Conservation (phyloP, 2,888 invertebrate species). For the Erebia palarica region DNA sequence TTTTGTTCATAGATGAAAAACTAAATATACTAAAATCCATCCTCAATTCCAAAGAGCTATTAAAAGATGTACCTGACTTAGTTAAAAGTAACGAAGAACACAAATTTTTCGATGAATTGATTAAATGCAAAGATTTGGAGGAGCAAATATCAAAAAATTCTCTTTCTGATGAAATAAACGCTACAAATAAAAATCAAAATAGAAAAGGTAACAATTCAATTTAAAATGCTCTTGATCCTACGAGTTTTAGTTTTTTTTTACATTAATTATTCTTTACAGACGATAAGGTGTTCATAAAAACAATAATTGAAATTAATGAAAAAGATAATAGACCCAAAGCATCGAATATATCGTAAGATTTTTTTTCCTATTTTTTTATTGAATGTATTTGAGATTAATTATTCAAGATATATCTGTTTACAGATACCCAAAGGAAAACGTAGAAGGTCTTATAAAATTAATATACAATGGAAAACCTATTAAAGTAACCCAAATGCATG, state of each 20-base stretch:
- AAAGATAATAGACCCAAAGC: constrained; percentile 34
- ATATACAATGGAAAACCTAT: constrained; percentile 64
- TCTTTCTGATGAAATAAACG: constrained; percentile 6
- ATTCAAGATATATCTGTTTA: constrained; percentile 28
- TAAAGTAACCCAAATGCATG: constrained; percentile 46
- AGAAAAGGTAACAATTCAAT: constrained; percentile 10
- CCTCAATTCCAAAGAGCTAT: constrained; percentile 28
- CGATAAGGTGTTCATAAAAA: constrained; percentile 55
- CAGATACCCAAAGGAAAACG: constrained; percentile 52
- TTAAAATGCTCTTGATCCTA: background rate
- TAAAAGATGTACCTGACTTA: constrained; percentile 14
- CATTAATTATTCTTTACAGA: constrained; percentile 8
- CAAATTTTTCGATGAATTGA: constrained; percentile 52
- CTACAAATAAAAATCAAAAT: constrained; percentile 19
- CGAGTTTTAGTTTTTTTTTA: background rate
- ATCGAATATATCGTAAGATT: constrained; percentile 51
- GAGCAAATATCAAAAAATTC: constrained; percentile 37
- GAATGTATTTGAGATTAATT: background rate
- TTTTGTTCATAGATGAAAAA: constrained; percentile 22
- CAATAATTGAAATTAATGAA: constrained; percentile 61
- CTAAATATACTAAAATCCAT: constrained; percentile 26
- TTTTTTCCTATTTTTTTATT: background rate
- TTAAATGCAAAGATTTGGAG: constrained; percentile 52
- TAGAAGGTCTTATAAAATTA: constrained; percentile 60
- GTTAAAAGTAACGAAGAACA: constrained; percentile 43